Conservation (phyloP, 2,888 invertebrate genomes). For the Cybosia mesomella region DNA sequence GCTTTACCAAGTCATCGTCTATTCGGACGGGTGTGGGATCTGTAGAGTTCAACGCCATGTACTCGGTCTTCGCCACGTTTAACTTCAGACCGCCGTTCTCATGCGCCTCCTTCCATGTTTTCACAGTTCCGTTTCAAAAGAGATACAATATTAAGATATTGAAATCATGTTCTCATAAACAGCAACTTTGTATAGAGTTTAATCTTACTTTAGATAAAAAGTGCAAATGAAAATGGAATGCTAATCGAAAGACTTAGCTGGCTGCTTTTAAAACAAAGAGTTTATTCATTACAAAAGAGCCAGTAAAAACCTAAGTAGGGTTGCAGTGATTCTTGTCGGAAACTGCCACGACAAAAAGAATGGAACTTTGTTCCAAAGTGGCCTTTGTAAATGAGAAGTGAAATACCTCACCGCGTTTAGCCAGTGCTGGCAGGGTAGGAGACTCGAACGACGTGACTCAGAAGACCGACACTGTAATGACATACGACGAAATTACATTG, state of each 20-base stretch:
- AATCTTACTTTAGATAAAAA: slow-evolving; percentile 28
- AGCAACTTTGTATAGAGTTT: background rate
- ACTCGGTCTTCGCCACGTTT: too few species aligned
- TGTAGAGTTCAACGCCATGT: too few species aligned
- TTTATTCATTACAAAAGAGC: slow-evolving; percentile 59
- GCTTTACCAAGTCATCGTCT: too few species aligned
- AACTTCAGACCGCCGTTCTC: too few species aligned
- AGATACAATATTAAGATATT: background rate
- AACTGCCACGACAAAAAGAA: slow-evolving; percentile 55
- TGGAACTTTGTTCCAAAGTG: slow-evolving; percentile 57
- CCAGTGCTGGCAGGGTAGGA: slow-evolving; percentile 18
- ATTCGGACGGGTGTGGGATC: too few species aligned
- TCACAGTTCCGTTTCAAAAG: background rate
- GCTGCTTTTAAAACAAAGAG: slow-evolving; percentile 58
- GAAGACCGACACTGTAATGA: slow-evolving; percentile 54
- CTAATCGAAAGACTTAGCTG: slow-evolving; percentile 49
- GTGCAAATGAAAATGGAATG: slow-evolving; percentile 46
- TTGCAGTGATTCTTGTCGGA: slow-evolving; percentile 52
- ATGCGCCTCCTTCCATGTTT: too few species aligned
- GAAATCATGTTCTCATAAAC: slow-evolving; percentile 8
- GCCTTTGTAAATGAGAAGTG: slow-evolving; percentile 58
- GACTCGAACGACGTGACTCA: slow-evolving; percentile 55
- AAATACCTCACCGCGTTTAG: slow-evolving; percentile 38
- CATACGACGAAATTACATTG: slow-evolving; percentile 61
- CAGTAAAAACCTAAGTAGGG: slow-evolving; percentile 56